Conservation (phyloP, 2,888 invertebrate species). For the Tinea semifulvella region DNA sequence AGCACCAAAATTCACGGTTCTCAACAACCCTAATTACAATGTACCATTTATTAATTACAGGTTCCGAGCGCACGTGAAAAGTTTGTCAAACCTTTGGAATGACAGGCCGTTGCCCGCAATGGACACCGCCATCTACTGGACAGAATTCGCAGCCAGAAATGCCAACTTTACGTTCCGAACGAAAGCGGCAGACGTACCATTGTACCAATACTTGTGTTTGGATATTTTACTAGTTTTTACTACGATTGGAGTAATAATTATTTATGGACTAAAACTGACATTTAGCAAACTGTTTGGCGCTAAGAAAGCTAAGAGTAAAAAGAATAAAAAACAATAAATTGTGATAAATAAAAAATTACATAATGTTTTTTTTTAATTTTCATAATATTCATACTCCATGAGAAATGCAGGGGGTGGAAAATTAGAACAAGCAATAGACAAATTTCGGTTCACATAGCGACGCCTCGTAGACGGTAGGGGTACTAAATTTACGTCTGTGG, state of each 20-base stretch:
- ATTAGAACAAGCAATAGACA: no score
- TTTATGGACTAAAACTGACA: not conserved
- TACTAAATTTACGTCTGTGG: no score
- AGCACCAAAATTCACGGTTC: no score
- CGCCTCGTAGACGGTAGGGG: no score
- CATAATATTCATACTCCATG: no score
- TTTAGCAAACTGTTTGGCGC: not conserved
- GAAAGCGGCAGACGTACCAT: constrained; percentile 62
- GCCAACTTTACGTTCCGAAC: constrained; percentile 53
- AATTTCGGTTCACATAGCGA: no score
- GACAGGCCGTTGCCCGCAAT: constrained; percentile 68
- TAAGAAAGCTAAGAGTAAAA: not conserved
- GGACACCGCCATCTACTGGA: constrained; percentile 71
- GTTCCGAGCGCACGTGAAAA: constrained; percentile 47
- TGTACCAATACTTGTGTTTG: constrained; percentile 56
- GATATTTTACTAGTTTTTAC: constrained; percentile 7
- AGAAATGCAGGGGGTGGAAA: no score
- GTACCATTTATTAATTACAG: constrained; percentile 26
- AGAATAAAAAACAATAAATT: constrained; percentile 4
- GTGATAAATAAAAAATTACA: no score
- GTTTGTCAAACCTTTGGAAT: constrained; percentile 61
- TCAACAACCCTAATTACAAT: no score
- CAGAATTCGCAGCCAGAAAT: constrained; percentile 68
- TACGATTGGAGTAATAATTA: not conserved
- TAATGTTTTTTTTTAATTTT: no score